Conservation (phyloP, 1,140 invertebrate species). For the Zaprionus gabonicus region DNA sequence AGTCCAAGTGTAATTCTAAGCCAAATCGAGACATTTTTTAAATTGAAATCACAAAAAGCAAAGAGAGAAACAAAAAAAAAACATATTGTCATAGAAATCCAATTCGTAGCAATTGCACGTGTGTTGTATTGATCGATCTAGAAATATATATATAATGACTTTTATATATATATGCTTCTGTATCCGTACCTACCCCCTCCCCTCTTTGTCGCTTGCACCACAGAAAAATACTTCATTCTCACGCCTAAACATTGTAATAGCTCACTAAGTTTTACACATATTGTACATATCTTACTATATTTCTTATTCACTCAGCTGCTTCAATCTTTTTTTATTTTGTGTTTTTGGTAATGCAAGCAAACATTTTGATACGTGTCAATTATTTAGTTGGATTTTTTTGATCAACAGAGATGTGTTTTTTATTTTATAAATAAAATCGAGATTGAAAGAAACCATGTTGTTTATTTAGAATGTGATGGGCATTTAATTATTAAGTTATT, state of each 20-base stretch:
- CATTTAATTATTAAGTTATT: not conserved
- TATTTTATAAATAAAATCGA: constrained; percentile 82
- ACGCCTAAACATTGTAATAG: constrained; percentile 7
- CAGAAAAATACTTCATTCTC: constrained; percentile 11
- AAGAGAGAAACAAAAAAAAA: constrained; percentile 30
- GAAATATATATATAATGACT: constrained; percentile 1
- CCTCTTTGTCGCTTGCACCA: constrained; percentile 1
- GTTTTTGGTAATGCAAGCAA: constrained; percentile 60
- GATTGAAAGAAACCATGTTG: constrained; percentile 51
- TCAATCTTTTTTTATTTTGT: constrained; percentile 19
- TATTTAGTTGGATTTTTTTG: constrained; percentile 73
- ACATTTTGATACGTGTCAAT: constrained; percentile 56
- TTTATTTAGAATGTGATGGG: not conserved
- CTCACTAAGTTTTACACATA: constrained; percentile 1
- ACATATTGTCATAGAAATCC: constrained; percentile 62
- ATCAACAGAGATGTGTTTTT: constrained; percentile 77
- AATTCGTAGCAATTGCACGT: constrained; percentile 55
- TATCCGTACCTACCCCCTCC: not conserved
- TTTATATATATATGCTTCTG: constrained; percentile 13
- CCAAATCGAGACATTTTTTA: constrained; percentile 56
- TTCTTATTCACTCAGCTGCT: constrained; percentile 12
- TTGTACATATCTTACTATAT: constrained; percentile 27
- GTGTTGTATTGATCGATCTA: constrained; percentile 10
- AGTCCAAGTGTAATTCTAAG: constrained; percentile 76
- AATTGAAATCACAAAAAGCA: constrained; percentile 33